Conservation (phyloP, 1,140 invertebrate genomes). For the Nebria ingens region DNA sequence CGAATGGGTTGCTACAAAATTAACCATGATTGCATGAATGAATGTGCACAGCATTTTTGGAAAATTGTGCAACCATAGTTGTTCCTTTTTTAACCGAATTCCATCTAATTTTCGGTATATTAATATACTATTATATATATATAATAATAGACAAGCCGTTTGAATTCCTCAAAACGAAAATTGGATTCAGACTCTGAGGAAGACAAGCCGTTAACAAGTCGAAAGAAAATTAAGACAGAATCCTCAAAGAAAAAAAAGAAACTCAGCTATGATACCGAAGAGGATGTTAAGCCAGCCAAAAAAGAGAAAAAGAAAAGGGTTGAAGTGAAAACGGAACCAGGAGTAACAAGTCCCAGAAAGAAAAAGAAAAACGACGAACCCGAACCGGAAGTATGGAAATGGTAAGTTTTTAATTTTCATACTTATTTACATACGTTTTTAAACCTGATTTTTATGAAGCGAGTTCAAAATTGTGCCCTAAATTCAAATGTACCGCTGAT, state of each 20-base stretch:
- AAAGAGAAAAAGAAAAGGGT: conserved; percentile 37
- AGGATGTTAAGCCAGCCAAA: conserved; percentile 46
- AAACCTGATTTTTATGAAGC: neutral
- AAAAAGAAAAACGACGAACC: conserved; percentile 65
- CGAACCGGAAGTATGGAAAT: conserved; percentile 87
- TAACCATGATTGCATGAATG: no score
- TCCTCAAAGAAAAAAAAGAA: conserved; percentile 49
- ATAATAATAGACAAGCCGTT: neutral
- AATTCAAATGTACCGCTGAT: no score
- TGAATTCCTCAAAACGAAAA: conserved; percentile 35
- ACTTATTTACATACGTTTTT: neutral
- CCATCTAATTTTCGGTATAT: no score
- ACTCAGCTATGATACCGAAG: conserved; percentile 47
- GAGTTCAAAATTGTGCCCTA: no score
- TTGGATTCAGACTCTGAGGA: conserved; percentile 43
- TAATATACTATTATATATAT: neutral
- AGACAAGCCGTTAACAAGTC: conserved; percentile 52
- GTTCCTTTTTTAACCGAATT: no score
- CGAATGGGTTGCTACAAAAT: no score
- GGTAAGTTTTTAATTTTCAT: conserved; percentile 53
- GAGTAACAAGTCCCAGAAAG: conserved; percentile 41
- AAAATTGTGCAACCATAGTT: no score
- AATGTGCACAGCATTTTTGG: no score
- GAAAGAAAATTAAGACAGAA: conserved; percentile 63
- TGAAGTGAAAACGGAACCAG: conserved; percentile 35